Evolutionary conservation across 2,888 invertebrate genomes (phyloP).

Genomic region (Deilephila elpenor): DNA sequence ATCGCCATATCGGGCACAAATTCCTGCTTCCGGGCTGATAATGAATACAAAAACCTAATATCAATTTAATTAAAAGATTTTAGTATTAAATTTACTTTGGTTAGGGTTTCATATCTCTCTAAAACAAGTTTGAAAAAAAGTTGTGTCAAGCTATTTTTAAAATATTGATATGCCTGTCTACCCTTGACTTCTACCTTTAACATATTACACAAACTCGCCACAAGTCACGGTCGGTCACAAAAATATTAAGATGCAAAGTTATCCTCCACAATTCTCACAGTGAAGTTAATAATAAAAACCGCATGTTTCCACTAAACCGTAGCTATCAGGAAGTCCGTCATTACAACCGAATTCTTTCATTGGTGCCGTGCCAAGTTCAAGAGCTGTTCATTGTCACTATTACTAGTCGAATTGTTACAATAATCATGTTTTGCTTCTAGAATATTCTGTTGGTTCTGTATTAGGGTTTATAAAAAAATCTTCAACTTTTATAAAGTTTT

Average conservation of each 20-base stretch:
- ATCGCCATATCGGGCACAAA: too few species aligned
- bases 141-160: too few species aligned
- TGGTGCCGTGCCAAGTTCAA: conserved; percentile 10
- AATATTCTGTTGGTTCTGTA: neutral
- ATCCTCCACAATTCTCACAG: neutral
- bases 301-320: neutral
- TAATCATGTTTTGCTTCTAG: neutral
- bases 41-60: too few species aligned
- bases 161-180: neutral
- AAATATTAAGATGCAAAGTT: neutral
- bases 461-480: neutral
- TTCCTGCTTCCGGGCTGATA: too few species aligned
- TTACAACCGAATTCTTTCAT: conserved; percentile 15
- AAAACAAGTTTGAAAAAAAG: too few species aligned
- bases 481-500: too few species aligned
- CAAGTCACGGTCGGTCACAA: conserved; percentile 14
- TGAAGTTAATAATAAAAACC: conserved; percentile 11
- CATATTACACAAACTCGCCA: neutral
- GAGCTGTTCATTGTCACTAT: neutral
- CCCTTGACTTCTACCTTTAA: neutral
- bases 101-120: too few species aligned
- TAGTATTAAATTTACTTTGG: too few species aligned
- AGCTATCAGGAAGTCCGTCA: conserved; percentile 19
- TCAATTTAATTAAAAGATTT: too few species aligned
- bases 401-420: neutral